Base-by-base conservation (phyloP, 2,888 invertebrate species). In the Platynereis dumerilii region DNA sequence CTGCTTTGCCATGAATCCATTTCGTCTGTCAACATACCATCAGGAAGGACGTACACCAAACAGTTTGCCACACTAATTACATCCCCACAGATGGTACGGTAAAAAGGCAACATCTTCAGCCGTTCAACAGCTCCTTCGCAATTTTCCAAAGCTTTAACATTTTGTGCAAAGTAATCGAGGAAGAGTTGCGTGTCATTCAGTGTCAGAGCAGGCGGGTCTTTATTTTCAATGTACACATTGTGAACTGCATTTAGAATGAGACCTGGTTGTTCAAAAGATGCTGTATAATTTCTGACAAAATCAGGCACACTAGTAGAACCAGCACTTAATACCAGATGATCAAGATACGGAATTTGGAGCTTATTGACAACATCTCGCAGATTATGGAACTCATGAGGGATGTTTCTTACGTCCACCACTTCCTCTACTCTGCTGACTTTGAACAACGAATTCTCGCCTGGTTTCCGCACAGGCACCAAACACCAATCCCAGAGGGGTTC, bases 1-100 rank as follows among this genome's bases (percentile, higher is more conserved):
- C 64, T 56, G 29, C 65, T 72, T 57, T 69, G 70, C 70, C 70
- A 72, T 12, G 67, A 45, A 44, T 69, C 69, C 22, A 70, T 71
- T 26, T 72, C 72, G 26, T 67, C 60, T 17, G 68, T 72, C 2
- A 70, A 70, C 29, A 72, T 69, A 27, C 63, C 52, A 17, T 69
- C 60, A 5, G 72, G 72, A 15, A 72, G 60, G 10, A 69, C 71
- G 48, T 70, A 72, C 48, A 71, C 70, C 1, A 69, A n/a, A 45
- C 69, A 67, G 44, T 55, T 53, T 15, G 67, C 60, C 12, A 72
- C 58, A 12, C 22, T 28, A 39, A 72, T 69, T 7, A 65, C 34
- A 54, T 70, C 70, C 1, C 70, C 69, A 53, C 45, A 64, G 12
- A 70, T 67, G 15, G 72, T 72, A 1, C 52, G 29, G 45, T 67